Evolutionary conservation across 2,113 vertebrate species (phyloP).

Genomic region (Myocastor coypus): DNA sequence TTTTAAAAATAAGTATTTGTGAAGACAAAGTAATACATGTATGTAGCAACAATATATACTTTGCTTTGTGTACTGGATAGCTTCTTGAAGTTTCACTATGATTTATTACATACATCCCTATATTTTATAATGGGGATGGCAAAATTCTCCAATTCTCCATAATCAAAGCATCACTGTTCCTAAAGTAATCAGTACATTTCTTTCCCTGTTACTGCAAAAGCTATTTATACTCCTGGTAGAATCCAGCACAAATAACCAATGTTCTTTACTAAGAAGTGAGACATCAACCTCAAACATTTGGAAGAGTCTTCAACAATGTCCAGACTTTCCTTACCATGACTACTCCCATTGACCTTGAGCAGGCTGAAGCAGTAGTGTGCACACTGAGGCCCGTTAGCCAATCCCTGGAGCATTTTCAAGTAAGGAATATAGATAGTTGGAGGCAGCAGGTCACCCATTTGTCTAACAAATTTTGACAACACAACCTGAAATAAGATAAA

Average conservation of each 20-base stretch:
- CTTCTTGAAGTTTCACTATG: neutral
- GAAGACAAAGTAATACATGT: slow-evolving; percentile 23
- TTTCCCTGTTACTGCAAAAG: neutral
- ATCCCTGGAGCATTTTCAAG: slow-evolving; percentile 95
- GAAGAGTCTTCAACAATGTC: neutral
- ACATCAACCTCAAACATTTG: neutral
- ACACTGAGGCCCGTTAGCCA: slow-evolving; percentile 95
- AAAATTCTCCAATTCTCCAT: neutral
- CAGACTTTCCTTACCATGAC: slow-evolving; percentile 91
- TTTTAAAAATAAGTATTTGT: neutral
- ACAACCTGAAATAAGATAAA: slow-evolving; percentile 91
- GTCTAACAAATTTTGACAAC: slow-evolving; percentile 98
- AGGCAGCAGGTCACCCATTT: slow-evolving; percentile 98
- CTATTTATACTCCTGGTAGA: neutral
- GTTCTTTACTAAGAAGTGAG: neutral
- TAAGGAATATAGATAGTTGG: slow-evolving; percentile 97
- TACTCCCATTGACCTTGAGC: slow-evolving; percentile 97
- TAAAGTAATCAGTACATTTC: neutral
- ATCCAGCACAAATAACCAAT: neutral
- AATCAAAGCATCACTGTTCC: neutral
- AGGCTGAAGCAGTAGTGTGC: slow-evolving; percentile 99
- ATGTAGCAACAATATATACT: neutral
- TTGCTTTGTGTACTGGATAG: neutral
- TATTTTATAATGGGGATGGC: slow-evolving; percentile 21
- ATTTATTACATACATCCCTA: slow-evolving; percentile 15